Percentiles rank a stretch among this genome's conserved stretches.
phyloP scores from a whole-genome alignment of 2,888 invertebrate species.

The Apamea anceps region DNA sequence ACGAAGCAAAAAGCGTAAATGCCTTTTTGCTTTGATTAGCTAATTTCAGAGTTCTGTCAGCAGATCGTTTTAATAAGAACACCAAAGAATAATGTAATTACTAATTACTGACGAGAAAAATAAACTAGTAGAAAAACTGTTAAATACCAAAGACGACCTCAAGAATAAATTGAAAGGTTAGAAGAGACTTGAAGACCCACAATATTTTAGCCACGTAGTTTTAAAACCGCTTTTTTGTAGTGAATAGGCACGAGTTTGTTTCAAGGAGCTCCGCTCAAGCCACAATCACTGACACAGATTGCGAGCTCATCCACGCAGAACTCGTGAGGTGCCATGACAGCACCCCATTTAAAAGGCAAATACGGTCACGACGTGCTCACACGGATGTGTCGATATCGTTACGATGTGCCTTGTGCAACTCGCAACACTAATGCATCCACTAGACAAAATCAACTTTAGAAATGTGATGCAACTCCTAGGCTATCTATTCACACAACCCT shows the following conservation, averaged over 20 bases:
- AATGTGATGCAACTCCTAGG: conserved; percentile 55
- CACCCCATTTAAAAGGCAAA: conserved; percentile 86
- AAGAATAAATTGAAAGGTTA: conserved; percentile 28
- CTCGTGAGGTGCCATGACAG: conserved; percentile 85
- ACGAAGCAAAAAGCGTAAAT: conserved; percentile 25
- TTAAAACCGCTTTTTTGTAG: conserved; percentile 55
- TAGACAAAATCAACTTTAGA: conserved; percentile 63
- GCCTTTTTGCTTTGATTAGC: conserved; percentile 42
- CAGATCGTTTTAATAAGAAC: conserved; percentile 33
- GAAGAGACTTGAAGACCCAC: conserved; percentile 8
- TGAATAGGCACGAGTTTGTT: conserved; percentile 50
- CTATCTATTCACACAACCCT: conserved; percentile 41
- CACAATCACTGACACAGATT: conserved; percentile 84
- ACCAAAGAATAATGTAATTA: conserved; percentile 26
- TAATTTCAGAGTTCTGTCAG: conserved; percentile 36
- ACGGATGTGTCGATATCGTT: conserved; percentile 77
- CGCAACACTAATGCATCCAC: conserved; percentile 67
- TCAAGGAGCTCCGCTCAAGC: conserved; percentile 69
- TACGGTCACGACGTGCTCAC: conserved; percentile 85
- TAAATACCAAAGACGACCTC: conserved; percentile 22
- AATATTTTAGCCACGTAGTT: conserved; percentile 43
- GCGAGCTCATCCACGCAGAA: conserved; percentile 82
- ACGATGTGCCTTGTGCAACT: conserved; percentile 74
- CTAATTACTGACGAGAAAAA: background rate
- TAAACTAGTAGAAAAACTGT: conserved; percentile 18